Base-by-base conservation (phyloP, 2,888 invertebrate species). In the Chironomus tentans region DNA sequence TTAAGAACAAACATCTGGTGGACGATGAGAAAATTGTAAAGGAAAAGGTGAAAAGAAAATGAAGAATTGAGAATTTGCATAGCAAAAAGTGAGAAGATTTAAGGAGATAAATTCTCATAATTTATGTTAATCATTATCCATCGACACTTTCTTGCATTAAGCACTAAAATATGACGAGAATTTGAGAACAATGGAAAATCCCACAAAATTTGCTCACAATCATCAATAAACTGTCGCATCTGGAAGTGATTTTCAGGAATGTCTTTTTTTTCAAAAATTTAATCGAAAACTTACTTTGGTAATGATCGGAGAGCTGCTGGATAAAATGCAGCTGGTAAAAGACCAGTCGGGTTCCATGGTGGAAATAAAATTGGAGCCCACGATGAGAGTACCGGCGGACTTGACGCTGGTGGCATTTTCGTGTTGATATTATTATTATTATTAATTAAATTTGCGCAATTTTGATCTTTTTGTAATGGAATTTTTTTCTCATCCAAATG, bases 291-390 rank as follows among this genome's bases (percentile, higher is more conserved):
- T 88, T 87, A 91, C 91, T 91, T 90, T 74, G 91, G 92, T 80
- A 92, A 86, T 78, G 89, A 90, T 70, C 90, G 85, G 79, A 90
- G 86, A 65, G 91, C 89, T 77, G 91, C 90, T 80, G 89, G 91
- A 84, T 89, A 92, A 82, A 89, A 89, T 78, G 90, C 89, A 77
- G 87, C 86, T 78, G 91, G 90, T 79, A 91, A 81, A 2, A 38
- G 10, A 38, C 10, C 10, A 38, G 10, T 38, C 10, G 38, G 38
- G 78, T 89, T 90, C 91, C 91, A 92, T 22, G 91, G 91, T 79
- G 90, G 90, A 82, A 92, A 84, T 80, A 92, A 83, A 78, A 91
- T 88, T 68, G 92, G 92, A 80, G 91, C 90, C 91, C 91, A 91
- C 18, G 61, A 21, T 18, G 72, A 28, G 0, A 72, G 15, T 38